phyloP scores from a whole-genome alignment of 2,888 invertebrate species.

The Leptinotarsa rubiginosa region DNA sequence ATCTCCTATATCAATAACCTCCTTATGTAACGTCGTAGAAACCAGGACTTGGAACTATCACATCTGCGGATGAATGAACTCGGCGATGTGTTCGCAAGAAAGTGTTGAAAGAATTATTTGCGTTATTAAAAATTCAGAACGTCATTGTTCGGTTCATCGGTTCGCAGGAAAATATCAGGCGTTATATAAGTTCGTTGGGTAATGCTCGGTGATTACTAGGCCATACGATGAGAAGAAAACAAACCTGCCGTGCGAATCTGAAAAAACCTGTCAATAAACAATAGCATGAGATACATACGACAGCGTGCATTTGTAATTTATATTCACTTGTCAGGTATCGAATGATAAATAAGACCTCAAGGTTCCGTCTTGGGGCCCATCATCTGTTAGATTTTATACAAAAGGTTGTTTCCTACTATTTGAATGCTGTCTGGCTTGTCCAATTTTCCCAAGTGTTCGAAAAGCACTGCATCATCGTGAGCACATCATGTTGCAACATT shows the following conservation, averaged over 20 bases:
- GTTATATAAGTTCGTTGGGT: conserved; percentile 21
- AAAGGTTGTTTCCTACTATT: too few species aligned
- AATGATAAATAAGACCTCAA: too few species aligned
- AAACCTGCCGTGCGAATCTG: neutral
- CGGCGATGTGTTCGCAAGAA: conserved; percentile 30
- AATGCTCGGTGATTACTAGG: neutral
- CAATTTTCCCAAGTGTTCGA: too few species aligned
- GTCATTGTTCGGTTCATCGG: conserved; percentile 24
- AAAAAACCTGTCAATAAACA: neutral
- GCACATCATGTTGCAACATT: too few species aligned
- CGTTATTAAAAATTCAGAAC: conserved; percentile 36
- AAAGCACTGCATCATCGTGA: too few species aligned
- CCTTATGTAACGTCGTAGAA: conserved; percentile 22
- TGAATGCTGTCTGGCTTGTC: too few species aligned
- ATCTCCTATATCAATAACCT: conserved; percentile 21
- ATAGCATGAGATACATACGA: neutral
- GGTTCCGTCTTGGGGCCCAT: too few species aligned
- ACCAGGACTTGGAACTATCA: conserved; percentile 28
- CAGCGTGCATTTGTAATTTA: too few species aligned
- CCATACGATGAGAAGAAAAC: neutral
- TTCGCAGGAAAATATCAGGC: conserved; percentile 22
- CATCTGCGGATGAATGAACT: conserved; percentile 38
- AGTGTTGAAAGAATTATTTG: conserved; percentile 33
- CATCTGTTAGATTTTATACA: too few species aligned
- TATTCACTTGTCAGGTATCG: too few species aligned